Base-by-base conservation (phyloP, 2,113 vertebrate genomes). In the Corythoichthys haematopterus region DNA sequence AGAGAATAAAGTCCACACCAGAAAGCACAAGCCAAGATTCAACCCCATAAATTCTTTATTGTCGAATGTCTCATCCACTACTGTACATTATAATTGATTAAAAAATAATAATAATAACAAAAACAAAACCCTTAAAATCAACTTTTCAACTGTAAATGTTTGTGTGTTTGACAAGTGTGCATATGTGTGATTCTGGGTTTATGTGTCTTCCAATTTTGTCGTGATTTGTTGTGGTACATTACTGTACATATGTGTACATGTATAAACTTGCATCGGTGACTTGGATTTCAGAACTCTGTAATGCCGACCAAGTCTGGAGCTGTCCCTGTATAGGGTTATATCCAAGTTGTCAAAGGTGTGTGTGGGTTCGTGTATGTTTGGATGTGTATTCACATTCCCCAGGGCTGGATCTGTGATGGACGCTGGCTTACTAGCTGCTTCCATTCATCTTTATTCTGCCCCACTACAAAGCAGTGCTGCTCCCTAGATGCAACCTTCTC, bases 361-460 rank as follows among this genome's bases (percentile, higher is more conserved):
- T 45, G 50, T 33, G 64, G 55, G 64, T 40, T 37, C 57, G 40
- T 5, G 6, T 43, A 8, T 57, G 62, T 43, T 50, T 6, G 57
- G 48, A 35, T 63, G 64, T 69, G 69, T 35, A 65, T 86, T 91
- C 85, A 88, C 85, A 88, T 89, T 93, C 91, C 93, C 91, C 85
- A 88, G 91, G 93, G 93, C 89, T 88, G 2, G 81, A 93, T 92
- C 89, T 94, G 88, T 91, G 90, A 78, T 81, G 82, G 82, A 86
- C 88, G 85, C 90, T 83, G 72, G 78, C 73, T 78, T 72, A 68
- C 82, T 82, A 67, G 60, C 43, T 46, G 75, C 89, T 87, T 90
- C 88, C 89, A 94, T 96, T 94, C 93, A 95, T 94, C 92, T 92
- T 95, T 94, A 93, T 93, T 93, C 93, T 92, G 92, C 93, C 90